Percentiles rank a stretch among this genome's conserved stretches.
Evolutionary conservation across 1,140 invertebrate genomes (phyloP).

Genomic region (Euglossa dilemma): DNA sequence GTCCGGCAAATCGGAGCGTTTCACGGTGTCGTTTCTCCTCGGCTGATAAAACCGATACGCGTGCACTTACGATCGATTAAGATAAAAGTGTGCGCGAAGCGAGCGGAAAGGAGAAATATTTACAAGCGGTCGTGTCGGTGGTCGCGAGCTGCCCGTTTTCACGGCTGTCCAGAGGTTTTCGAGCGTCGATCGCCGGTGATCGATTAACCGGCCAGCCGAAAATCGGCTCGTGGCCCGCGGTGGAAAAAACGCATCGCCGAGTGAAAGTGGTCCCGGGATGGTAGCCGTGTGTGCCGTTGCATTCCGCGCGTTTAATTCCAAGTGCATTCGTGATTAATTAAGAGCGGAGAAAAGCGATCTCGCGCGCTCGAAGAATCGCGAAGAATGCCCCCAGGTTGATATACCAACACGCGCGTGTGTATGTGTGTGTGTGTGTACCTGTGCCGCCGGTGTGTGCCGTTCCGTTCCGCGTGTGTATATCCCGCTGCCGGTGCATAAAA

Average conservation of each 20-base stretch:
- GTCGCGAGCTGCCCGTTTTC: neutral
- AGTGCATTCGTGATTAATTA: slow-evolving; percentile 53
- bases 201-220: slow-evolving; percentile 21
- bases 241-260: neutral
- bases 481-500: neutral
- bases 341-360: slow-evolving; percentile 32
- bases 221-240: neutral
- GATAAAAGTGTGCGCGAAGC: slow-evolving; percentile 24
- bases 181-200: neutral
- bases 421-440: too few species aligned
- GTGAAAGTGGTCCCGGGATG: slow-evolving; percentile 43
- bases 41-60: slow-evolving; percentile 44
- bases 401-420: too few species aligned
- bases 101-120: slow-evolving; percentile 15
- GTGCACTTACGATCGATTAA: slow-evolving; percentile 32
- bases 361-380: slow-evolving; percentile 18
- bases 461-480: neutral
- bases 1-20: slow-evolving; percentile 26
- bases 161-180: neutral
- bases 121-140: neutral
- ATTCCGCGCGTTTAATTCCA: slow-evolving; percentile 25
- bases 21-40: slow-evolving; percentile 28
- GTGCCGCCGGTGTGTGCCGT: too few species aligned
- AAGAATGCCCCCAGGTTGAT: slow-evolving; percentile 4
- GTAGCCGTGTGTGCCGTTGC: slow-evolving; percentile 22